phyloP scores from a whole-genome alignment of 2,113 vertebrate species.

The Saguinus midas region DNA sequence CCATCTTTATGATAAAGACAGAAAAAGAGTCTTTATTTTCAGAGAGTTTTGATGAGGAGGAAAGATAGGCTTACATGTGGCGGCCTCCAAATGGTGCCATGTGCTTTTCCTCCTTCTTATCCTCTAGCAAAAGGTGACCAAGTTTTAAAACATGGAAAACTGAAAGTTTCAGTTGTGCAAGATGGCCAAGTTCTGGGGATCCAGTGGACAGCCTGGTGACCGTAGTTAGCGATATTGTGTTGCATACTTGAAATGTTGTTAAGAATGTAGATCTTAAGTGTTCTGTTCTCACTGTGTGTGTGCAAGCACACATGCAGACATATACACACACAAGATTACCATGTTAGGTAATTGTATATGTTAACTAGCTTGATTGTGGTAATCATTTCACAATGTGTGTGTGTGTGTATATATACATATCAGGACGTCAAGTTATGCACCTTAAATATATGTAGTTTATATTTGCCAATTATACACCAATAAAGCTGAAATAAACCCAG shows the following conservation, averaged over 20 bases:
- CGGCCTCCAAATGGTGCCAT: slow-evolving; percentile 81
- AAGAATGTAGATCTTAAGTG: not conserved
- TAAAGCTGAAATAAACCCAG: not conserved
- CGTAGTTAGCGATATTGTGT: not conserved
- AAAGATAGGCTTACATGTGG: slow-evolving; percentile 79
- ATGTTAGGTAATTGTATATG: not conserved
- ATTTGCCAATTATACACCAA: not conserved
- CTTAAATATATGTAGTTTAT: not conserved
- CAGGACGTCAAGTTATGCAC: not conserved
- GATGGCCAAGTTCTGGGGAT: too few relatives aligned
- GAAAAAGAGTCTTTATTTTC: slow-evolving; percentile 83
- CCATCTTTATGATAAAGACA: slow-evolving; percentile 92
- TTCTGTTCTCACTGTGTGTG: not conserved
- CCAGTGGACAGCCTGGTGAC: not conserved
- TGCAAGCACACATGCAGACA: too few relatives aligned
- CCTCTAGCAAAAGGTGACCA: not conserved
- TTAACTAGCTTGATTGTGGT: not conserved
- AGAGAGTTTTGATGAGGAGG: slow-evolving; percentile 82
- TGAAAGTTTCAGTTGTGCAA: not conserved
- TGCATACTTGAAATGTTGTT: not conserved
- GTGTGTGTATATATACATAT: too few relatives aligned
- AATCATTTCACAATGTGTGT: not conserved
- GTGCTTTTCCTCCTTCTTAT: slow-evolving; percentile 77
- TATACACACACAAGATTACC: not conserved
- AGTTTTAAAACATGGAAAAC: not conserved